Evolutionary conservation across 2,113 vertebrate species (phyloP).

Genomic region (Monopterus albus): DNA sequence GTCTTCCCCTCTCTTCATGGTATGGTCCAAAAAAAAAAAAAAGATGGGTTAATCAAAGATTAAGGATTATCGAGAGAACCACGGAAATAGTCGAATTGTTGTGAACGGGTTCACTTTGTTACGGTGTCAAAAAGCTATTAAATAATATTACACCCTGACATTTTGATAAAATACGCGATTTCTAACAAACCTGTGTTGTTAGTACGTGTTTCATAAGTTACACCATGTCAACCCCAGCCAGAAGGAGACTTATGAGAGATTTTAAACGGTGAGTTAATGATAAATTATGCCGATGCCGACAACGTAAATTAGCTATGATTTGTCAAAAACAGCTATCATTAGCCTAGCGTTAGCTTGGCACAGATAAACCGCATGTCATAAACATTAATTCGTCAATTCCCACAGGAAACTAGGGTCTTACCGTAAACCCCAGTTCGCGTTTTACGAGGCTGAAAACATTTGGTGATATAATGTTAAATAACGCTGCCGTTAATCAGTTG

Average conservation of each 20-base stretch:
- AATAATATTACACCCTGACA: background rate
- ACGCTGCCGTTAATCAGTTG: too few species aligned
- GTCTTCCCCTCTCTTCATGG: background rate
- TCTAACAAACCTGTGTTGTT: background rate
- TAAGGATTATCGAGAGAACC: conserved; percentile 31
- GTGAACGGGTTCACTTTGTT: background rate
- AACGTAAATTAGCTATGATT: conserved; percentile 37
- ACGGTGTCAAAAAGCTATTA: conserved; percentile 27
- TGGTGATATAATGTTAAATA: rapidly evolving
- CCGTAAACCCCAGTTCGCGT: rapidly evolving
- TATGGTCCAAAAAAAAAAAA: too few species aligned
- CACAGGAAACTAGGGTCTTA: background rate
- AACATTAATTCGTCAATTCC: rapidly evolving
- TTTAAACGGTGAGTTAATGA: conserved; percentile 90
- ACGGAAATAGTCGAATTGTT: background rate
- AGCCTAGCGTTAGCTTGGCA: conserved; percentile 42
- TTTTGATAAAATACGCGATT: background rate
- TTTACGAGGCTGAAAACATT: background rate
- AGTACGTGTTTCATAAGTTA: conserved; percentile 3
- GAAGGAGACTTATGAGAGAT: conserved; percentile 95
- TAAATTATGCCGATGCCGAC: conserved; percentile 28
- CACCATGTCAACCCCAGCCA: conserved; percentile 94
- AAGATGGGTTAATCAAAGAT: conserved; percentile 28
- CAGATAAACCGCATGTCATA: background rate
- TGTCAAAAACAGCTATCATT: conserved; percentile 58